Evolutionary conservation across 2,888 invertebrate genomes (phyloP).

Genomic region (Philopedon plagiatum): DNA sequence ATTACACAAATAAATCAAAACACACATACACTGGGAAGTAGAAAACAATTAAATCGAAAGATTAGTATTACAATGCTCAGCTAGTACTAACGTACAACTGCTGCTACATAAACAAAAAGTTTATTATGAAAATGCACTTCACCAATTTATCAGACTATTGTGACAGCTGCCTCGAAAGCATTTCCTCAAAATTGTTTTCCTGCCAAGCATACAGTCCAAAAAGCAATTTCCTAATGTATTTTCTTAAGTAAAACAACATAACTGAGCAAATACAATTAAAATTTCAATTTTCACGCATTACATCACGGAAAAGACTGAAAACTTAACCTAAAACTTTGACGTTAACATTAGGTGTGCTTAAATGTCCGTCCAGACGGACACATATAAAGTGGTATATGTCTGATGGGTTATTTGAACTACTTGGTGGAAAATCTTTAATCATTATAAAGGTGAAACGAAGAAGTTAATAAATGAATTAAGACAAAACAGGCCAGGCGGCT

Average conservation of each 20-base stretch:
- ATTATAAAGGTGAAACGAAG: no score
- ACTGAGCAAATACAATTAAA: constrained; percentile 26
- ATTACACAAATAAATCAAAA: constrained; percentile 27
- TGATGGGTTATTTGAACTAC: no score
- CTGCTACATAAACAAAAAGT: constrained; percentile 20
- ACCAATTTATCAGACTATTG: constrained; percentile 34
- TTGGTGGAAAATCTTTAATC: no score
- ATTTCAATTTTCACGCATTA: constrained; percentile 25
- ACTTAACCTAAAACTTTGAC: constrained; percentile 5
- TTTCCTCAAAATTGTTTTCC: constrained; percentile 22
- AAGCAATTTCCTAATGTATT: constrained; percentile 4
- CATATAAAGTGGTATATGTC: not conserved
- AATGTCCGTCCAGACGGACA: not conserved
- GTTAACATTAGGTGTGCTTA: not conserved
- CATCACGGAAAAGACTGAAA: constrained; percentile 17
- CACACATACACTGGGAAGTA: not conserved
- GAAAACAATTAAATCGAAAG: not conserved
- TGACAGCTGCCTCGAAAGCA: constrained; percentile 33
- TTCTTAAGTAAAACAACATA: constrained; percentile 30
- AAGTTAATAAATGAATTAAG: no score
- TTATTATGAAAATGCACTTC: constrained; percentile 14
- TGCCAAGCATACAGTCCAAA: constrained; percentile 6
- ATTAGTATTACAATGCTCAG: constrained; percentile 16
- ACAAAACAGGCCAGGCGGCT: no score
- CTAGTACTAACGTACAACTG: constrained; percentile 6